Evolutionary conservation across 2,888 invertebrate genomes (phyloP).

Genomic region (Tortrix viridana): DNA sequence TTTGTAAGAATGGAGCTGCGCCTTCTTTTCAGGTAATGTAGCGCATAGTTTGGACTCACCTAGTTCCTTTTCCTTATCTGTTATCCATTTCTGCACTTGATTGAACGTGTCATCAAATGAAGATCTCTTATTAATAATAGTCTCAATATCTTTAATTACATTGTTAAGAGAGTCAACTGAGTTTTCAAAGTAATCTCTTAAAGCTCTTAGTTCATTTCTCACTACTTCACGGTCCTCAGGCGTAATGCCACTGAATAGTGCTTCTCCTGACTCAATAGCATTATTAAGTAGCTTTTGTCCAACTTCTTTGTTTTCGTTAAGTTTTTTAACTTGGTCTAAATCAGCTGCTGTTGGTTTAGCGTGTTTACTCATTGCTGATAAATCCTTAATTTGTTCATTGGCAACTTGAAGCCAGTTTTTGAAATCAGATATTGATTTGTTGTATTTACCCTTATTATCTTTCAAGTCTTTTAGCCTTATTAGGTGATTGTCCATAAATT

Average conservation of each 20-base stretch:
- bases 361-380: slow-evolving; percentile 89
- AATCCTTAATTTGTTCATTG: slow-evolving; percentile 88
- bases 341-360: slow-evolving; percentile 91
- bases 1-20: slow-evolving; percentile 91
- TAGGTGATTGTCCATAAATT: slow-evolving; percentile 88
- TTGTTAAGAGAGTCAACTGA: slow-evolving; percentile 93
- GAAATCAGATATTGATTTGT: slow-evolving; percentile 87
- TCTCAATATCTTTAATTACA: slow-evolving; percentile 94
- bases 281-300: slow-evolving; percentile 91
- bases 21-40: slow-evolving; percentile 94
- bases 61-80: slow-evolving; percentile 90
- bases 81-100: slow-evolving; percentile 94
- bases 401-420: slow-evolving; percentile 91
- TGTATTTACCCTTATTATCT: slow-evolving; percentile 88
- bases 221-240: slow-evolving; percentile 94
- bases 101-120: slow-evolving; percentile 96
- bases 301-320: slow-evolving; percentile 89
- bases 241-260: slow-evolving; percentile 93
- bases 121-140: slow-evolving; percentile 93
- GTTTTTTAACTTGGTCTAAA: slow-evolving; percentile 89
- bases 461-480: slow-evolving; percentile 89
- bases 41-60: slow-evolving; percentile 89
- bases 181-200: slow-evolving; percentile 93
- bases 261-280: slow-evolving; percentile 94
- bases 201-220: slow-evolving; percentile 90